Conservation (phyloP, 2,797 vertebrate genomes). For the Premnoplex brunnescens region DNA sequence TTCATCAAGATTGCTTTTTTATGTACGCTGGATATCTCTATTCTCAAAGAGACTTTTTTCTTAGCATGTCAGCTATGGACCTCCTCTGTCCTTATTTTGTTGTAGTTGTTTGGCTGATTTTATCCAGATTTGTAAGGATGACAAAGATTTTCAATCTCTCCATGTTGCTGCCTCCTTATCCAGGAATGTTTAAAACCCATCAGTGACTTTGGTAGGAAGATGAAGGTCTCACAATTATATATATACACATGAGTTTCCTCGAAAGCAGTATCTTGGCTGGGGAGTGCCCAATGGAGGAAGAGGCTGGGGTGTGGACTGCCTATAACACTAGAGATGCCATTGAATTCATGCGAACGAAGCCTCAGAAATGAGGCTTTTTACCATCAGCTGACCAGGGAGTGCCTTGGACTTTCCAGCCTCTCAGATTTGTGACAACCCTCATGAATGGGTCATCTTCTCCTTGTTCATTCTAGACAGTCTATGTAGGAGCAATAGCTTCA, state of each 20-base stretch:
- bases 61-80: neutral
- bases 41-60: neutral
- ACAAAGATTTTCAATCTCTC: neutral
- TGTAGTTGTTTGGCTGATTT: neutral
- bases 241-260: neutral
- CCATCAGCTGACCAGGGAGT: neutral
- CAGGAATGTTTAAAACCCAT: neutral
- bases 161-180: neutral
- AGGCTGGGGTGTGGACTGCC: neutral
- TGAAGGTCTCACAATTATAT: neutral
- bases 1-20: neutral
- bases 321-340: neutral
- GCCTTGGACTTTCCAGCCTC: neutral
- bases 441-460: rapidly evolving
- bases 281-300: rapidly evolving
- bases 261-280: rapidly evolving
- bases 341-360: neutral
- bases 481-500: neutral
- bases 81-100: neutral
- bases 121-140: neutral
- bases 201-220: neutral
- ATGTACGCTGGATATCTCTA: neutral
- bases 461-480: neutral
- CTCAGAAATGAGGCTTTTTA: neutral
- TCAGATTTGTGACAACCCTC: neutral